These are phyloP conservation scores for Campoletis sonorensis DNA, from an alignment of 1,140 invertebrate genomes.

Conservation along the genomic window DNA sequence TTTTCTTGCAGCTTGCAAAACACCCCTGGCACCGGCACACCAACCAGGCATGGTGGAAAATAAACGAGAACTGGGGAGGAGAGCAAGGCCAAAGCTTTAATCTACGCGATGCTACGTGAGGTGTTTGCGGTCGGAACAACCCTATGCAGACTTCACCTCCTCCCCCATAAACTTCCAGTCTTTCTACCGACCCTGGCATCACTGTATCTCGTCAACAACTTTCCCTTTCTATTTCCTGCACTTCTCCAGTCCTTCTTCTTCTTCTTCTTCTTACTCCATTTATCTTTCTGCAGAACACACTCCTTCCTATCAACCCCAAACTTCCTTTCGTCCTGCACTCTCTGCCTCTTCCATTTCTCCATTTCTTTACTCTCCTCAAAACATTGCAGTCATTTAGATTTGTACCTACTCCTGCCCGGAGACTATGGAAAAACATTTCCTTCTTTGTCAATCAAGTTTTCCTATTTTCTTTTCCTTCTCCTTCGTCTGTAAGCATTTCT, in stretches of 20 bases:
- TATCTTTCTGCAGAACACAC: slow-evolving; percentile 28
- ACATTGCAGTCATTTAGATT: slow-evolving; percentile 45
- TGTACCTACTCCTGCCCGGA: not conserved
- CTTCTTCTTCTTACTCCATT: slow-evolving; percentile 31
- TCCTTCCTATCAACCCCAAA: not conserved
- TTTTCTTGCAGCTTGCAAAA: slow-evolving; percentile 20
- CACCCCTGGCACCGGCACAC: slow-evolving; percentile 11
- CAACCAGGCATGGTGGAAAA: slow-evolving; percentile 20
- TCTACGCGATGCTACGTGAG: slow-evolving; percentile 68
- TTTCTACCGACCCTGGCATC: not conserved
- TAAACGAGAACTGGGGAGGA: slow-evolving; percentile 33
- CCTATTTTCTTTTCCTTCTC: not conserved
- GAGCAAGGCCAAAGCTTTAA: slow-evolving; percentile 60
- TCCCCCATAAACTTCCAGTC: slow-evolving; percentile 38
- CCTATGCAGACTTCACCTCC: slow-evolving; percentile 52
- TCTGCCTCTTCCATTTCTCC: not conserved
- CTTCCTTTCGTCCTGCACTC: slow-evolving; percentile 2
- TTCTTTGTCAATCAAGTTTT: not conserved
- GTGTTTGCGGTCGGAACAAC: slow-evolving; percentile 62
- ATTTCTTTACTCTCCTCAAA: not conserved
- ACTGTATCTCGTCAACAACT: slow-evolving; percentile 4
- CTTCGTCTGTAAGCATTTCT: not conserved
- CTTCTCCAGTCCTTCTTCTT: slow-evolving; percentile 12
- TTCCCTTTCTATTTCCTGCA: slow-evolving; percentile 9
- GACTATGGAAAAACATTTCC: slow-evolving; percentile 4